Conservation (phyloP, 2,888 invertebrate genomes). For the Adela reaumurella region DNA sequence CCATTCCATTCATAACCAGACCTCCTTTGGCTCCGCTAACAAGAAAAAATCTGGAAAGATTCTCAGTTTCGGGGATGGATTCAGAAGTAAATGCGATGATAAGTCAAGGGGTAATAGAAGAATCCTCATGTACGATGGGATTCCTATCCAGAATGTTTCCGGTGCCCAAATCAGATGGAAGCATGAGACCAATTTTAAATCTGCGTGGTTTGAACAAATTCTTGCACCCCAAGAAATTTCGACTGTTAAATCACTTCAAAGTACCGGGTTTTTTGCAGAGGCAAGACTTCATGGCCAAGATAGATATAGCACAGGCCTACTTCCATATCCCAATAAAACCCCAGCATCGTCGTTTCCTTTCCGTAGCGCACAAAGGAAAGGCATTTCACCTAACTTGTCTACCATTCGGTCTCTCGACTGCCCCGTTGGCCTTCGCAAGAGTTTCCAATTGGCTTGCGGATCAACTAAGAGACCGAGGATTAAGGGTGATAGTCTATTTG, state of each 20-base stretch:
- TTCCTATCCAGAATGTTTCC: too few relatives aligned
- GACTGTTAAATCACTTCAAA: background rate
- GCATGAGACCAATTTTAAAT: too few relatives aligned
- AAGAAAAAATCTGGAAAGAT: background rate
- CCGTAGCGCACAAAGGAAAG: slow-evolving; percentile 6
- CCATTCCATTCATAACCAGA: too few relatives aligned
- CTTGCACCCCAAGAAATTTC: too few relatives aligned
- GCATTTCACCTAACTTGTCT: slow-evolving; percentile 10
- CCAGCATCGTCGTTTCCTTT: slow-evolving; percentile 11
- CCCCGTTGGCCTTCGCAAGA: slow-evolving; percentile 13
- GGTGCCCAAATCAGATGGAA: too few relatives aligned
- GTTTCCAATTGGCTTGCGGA: slow-evolving; percentile 15
- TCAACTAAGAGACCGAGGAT: slow-evolving; percentile 8
- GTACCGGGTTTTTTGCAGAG: background rate
- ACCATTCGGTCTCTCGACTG: slow-evolving; percentile 16
- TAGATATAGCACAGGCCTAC: background rate
- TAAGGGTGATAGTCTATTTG: slow-evolving; percentile 15
- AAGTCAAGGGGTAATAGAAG: background rate
- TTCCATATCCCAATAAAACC: background rate
- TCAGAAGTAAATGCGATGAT: background rate
- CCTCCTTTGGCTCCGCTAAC: background rate
- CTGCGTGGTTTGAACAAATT: too few relatives aligned
- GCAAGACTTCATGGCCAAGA: background rate
- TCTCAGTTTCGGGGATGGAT: background rate
- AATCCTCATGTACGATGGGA: too few relatives aligned